These are phyloP conservation scores for Labia minor DNA, from an alignment of 2,888 invertebrate genomes.

Conservation along the genomic window DNA sequence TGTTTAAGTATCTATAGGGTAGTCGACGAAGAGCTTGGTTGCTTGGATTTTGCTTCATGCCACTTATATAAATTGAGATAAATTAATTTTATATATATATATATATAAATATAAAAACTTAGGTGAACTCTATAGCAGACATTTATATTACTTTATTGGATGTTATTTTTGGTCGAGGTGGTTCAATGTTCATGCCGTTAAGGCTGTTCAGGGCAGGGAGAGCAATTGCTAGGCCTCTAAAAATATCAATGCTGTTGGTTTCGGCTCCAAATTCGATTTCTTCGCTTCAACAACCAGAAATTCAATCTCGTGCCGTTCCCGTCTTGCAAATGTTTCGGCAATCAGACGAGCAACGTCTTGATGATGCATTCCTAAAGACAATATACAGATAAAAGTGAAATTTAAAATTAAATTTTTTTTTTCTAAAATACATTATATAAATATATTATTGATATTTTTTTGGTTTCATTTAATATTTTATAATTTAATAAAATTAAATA, in stretches of 20 bases:
- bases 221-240: slow-evolving; percentile 72
- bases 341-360: slow-evolving; percentile 85
- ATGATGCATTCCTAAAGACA: slow-evolving; percentile 61
- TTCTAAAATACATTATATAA: background rate
- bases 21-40: too few relatives aligned
- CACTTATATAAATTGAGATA: too few relatives aligned
- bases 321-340: slow-evolving; percentile 85
- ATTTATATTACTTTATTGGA: background rate
- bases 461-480: background rate
- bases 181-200: background rate
- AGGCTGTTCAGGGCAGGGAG: slow-evolving; percentile 36
- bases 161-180: background rate
- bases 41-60: too few relatives aligned
- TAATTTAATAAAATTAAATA: too few relatives aligned
- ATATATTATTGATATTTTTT: background rate
- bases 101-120: background rate
- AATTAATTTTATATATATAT: too few relatives aligned
- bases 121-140: background rate
- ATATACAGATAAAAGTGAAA: slow-evolving; percentile 47
- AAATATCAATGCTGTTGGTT: slow-evolving; percentile 82
- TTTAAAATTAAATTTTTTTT: background rate
- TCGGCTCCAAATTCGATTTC: slow-evolving; percentile 82
- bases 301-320: slow-evolving; percentile 79
- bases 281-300: slow-evolving; percentile 88
- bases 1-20: too few relatives aligned